phyloP scores from a whole-genome alignment of 2,113 vertebrate species.

The Rhagologus leucostigma region DNA sequence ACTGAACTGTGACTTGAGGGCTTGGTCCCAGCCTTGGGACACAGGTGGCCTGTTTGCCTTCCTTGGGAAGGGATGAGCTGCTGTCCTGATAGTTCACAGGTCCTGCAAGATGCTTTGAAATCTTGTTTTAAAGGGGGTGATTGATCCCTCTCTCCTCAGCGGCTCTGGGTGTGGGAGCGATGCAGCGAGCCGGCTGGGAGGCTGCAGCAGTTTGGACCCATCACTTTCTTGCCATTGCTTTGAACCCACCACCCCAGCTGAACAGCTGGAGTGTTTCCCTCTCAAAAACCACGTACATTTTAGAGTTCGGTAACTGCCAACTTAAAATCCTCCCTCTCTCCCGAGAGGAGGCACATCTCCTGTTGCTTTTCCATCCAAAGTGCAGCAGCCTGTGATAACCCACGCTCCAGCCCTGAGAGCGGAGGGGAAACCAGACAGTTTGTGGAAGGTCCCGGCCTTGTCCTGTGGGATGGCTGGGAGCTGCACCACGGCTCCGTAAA shows the following conservation, averaged over 20 bases:
- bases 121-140: not conserved
- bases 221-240: fast-evolving
- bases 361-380: not conserved
- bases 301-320: not conserved
- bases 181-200: not conserved
- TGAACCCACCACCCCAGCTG: fast-evolving
- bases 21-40: not conserved
- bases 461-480: not conserved
- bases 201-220: not conserved
- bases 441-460: not conserved
- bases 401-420: not conserved
- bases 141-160: fast-evolving
- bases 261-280: not conserved
- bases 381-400: not conserved
- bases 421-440: not conserved
- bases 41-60: not conserved
- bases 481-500: not conserved
- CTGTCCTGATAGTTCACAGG: not conserved
- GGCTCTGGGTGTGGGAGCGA: fast-evolving
- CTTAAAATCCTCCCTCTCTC: not conserved
- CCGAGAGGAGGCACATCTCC: not conserved
- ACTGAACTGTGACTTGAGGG: fast-evolving
- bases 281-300: not conserved
- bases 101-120: not conserved
- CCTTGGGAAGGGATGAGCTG: not conserved